phyloP scores from a whole-genome alignment of 1,140 invertebrate genomes.

The Dinoponera quadriceps region DNA sequence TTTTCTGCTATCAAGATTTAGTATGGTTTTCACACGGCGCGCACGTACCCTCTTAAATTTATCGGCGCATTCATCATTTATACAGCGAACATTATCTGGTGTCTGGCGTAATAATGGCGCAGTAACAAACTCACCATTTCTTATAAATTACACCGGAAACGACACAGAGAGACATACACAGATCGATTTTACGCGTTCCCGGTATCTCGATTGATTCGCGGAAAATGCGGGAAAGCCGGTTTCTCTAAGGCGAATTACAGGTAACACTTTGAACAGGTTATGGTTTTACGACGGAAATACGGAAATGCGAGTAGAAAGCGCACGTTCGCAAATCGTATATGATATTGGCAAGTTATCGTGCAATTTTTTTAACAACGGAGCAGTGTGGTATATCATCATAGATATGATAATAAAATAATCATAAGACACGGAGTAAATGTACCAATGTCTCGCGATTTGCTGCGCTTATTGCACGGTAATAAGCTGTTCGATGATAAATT shows the following conservation, averaged over 20 bases:
- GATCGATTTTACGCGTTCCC: slow-evolving; percentile 14
- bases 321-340: background rate
- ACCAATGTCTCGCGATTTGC: background rate
- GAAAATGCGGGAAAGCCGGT: slow-evolving; percentile 56
- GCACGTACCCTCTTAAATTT: background rate
- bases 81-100: background rate
- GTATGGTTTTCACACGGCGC: background rate
- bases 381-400: background rate
- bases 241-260: slow-evolving; percentile 41
- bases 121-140: slow-evolving; percentile 20
- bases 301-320: slow-evolving; percentile 55
- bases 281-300: slow-evolving; percentile 49
- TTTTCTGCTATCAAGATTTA: too few relatives aligned
- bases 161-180: background rate
- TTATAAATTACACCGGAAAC: slow-evolving; percentile 33
- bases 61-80: background rate
- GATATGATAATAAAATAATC: slow-evolving; percentile 11
- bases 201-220: slow-evolving; percentile 42
- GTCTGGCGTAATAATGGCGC: background rate
- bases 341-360: background rate
- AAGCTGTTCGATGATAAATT: background rate
- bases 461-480: background rate
- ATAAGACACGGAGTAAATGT: background rate
- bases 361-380: slow-evolving; percentile 1
- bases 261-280: slow-evolving; percentile 53